Evolutionary conservation across 2,888 invertebrate species (phyloP).

Genomic region (Melinaea marsaeus): DNA sequence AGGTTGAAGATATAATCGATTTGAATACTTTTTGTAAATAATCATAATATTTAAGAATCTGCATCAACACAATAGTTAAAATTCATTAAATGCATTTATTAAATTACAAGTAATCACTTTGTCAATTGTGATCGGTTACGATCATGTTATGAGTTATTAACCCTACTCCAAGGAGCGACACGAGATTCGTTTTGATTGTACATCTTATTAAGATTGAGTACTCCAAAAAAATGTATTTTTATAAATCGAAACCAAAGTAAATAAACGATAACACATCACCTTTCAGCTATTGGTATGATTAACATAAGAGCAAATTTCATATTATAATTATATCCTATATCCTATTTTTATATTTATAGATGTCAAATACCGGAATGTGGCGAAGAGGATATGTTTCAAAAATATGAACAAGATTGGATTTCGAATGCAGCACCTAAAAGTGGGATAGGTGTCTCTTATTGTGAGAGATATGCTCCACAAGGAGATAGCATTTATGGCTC

Average conservation of each 20-base stretch:
- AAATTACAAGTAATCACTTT: not conserved
- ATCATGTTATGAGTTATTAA: not conserved
- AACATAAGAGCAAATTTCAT: not conserved
- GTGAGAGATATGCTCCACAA: conserved; percentile 46
- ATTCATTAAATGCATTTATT: not conserved
- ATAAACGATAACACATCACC: too few relatives aligned
- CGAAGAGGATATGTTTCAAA: conserved; percentile 31
- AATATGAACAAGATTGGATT: conserved; percentile 49
- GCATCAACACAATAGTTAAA: too few relatives aligned
- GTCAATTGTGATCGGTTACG: not conserved
- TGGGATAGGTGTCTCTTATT: conserved; percentile 50
- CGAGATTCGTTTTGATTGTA: not conserved
- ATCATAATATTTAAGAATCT: too few relatives aligned
- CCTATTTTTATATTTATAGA: conserved; percentile 37
- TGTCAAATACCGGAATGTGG: conserved; percentile 66
- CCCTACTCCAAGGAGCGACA: not conserved
- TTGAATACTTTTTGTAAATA: too few relatives aligned
- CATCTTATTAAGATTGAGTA: not conserved
- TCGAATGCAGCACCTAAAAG: conserved; percentile 48
- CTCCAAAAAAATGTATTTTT: not conserved
- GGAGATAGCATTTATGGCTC: conserved; percentile 31
- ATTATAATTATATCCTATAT: not conserved
- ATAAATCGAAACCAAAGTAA: too few relatives aligned
- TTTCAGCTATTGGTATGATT: too few relatives aligned
- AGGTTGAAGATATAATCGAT: too few relatives aligned